Evolutionary conservation across 1,140 invertebrate species (phyloP).

Genomic region (Hylyphantes graminicola): DNA sequence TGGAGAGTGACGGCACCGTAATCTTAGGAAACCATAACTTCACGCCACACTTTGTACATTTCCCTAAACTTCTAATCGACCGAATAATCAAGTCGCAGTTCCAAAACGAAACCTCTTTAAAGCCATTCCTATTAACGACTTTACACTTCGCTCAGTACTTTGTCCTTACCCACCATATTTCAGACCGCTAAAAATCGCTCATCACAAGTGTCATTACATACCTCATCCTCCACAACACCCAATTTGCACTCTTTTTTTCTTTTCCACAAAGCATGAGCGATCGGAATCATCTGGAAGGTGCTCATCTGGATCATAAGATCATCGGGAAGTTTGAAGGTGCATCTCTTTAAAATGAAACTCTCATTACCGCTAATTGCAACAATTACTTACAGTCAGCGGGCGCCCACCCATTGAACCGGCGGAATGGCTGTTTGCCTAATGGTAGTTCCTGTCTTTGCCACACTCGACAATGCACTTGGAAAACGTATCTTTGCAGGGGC

Average conservation of each 20-base stretch:
- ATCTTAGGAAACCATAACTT: too few species aligned
- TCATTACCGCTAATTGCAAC: not conserved
- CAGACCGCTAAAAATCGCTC: not conserved
- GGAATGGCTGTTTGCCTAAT: not conserved
- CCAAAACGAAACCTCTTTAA: too few species aligned
- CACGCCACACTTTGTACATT: too few species aligned
- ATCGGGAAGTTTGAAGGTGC: not conserved
- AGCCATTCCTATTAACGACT: too few species aligned
- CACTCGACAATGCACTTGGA: not conserved
- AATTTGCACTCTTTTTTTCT: not conserved
- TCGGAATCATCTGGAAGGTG: not conserved
- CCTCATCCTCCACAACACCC: not conserved
- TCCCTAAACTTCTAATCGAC: too few species aligned
- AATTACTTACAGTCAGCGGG: not conserved
- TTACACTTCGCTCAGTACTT: too few species aligned
- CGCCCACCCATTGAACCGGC: not conserved
- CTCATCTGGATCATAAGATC: not conserved
- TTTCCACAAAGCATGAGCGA: not conserved
- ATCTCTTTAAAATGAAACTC: conserved; percentile 5
- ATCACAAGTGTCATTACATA: not conserved
- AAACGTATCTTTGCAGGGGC: too few species aligned
- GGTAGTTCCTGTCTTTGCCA: not conserved
- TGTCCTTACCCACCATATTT: not conserved
- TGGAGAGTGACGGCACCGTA: too few species aligned
- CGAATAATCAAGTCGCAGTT: too few species aligned